A percentile compares a stretch with the other conserved stretches of the same genome.
Evolutionary conservation across 2,797 vertebrate species (phyloP).

Genomic region (Triplophysa bombifrons): DNA sequence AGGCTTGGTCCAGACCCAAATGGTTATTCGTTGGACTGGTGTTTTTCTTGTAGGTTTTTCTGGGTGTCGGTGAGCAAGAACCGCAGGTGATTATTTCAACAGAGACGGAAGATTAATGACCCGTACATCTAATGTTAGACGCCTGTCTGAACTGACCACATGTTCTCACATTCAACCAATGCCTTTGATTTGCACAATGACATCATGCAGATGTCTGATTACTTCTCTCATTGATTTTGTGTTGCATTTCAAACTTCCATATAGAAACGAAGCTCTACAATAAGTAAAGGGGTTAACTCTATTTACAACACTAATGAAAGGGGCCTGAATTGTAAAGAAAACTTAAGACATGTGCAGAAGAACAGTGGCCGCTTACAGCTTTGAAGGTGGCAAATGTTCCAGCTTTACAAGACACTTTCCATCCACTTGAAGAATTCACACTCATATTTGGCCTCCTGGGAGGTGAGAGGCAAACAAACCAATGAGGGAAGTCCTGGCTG

Average conservation of each 20-base stretch:
- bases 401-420: slow-evolving; percentile 58
- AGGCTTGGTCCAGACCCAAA: slow-evolving; percentile 57
- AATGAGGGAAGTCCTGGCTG: slow-evolving; percentile 42
- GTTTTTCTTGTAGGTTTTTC: slow-evolving; percentile 55
- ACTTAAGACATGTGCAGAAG: slow-evolving; percentile 18
- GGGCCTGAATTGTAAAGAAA: slow-evolving; percentile 33
- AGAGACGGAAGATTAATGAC: slow-evolving; percentile 54
- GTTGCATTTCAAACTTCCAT: background rate
- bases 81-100: slow-evolving; percentile 56
- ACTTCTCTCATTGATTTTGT: too few relatives aligned
- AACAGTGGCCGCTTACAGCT: slow-evolving; percentile 31
- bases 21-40: slow-evolving; percentile 44
- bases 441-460: slow-evolving; percentile 44
- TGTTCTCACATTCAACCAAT: slow-evolving; percentile 37
- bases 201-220: too few relatives aligned
- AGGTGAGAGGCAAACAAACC: slow-evolving; percentile 57
- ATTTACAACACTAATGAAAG: slow-evolving; percentile 49
- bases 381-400: slow-evolving; percentile 47
- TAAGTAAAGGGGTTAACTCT: slow-evolving; percentile 33
- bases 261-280: slow-evolving; percentile 19
- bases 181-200: too few relatives aligned
- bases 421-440: slow-evolving; percentile 53
- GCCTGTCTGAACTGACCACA: slow-evolving; percentile 54
- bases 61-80: slow-evolving; percentile 37
- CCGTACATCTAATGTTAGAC: slow-evolving; percentile 47